Conservation (phyloP, 2,888 invertebrate species). For the Malachius bipustulatus region DNA sequence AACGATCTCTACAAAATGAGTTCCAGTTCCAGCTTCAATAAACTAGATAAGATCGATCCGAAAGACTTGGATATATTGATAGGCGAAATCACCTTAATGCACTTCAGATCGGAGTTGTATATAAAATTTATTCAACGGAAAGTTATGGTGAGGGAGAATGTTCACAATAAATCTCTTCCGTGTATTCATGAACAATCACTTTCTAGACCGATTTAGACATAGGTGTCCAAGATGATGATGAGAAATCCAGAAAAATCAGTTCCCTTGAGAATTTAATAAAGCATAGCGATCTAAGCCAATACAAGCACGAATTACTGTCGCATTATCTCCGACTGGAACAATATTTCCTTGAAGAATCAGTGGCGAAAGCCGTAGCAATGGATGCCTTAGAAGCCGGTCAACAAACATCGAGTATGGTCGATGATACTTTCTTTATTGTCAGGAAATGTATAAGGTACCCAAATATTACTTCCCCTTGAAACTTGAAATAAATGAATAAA, state of each 20-base stretch:
- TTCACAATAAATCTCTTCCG: too few relatives aligned
- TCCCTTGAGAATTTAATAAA: constrained; percentile 52
- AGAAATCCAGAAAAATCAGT: constrained; percentile 37
- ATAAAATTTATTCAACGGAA: constrained; percentile 74
- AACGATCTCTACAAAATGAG: constrained; percentile 44
- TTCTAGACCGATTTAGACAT: constrained; percentile 51
- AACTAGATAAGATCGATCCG: constrained; percentile 55
- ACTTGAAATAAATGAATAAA: constrained; percentile 2
- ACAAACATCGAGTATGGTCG: constrained; percentile 83
- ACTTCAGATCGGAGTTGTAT: constrained; percentile 83
- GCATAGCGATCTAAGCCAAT: constrained; percentile 59
- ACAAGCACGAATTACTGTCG: constrained; percentile 73
- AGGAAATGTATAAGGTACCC: constrained; percentile 79
- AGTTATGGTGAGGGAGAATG: constrained; percentile 56
- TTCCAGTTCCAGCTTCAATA: constrained; percentile 32
- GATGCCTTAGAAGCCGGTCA: constrained; percentile 62
- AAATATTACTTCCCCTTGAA: not conserved
- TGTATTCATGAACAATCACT: not conserved
- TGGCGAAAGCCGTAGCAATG: constrained; percentile 78
- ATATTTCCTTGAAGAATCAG: constrained; percentile 91
- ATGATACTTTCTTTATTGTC: constrained; percentile 95
- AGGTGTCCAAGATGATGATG: constrained; percentile 41
- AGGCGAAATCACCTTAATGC: constrained; percentile 83
- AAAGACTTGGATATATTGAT: constrained; percentile 78
- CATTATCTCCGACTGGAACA: constrained; percentile 86